Evolutionary conservation across 2,888 invertebrate genomes (phyloP), one percentile per base, ranked within the genome.

Genomic region (Macrostomum cliftonense): DNA sequence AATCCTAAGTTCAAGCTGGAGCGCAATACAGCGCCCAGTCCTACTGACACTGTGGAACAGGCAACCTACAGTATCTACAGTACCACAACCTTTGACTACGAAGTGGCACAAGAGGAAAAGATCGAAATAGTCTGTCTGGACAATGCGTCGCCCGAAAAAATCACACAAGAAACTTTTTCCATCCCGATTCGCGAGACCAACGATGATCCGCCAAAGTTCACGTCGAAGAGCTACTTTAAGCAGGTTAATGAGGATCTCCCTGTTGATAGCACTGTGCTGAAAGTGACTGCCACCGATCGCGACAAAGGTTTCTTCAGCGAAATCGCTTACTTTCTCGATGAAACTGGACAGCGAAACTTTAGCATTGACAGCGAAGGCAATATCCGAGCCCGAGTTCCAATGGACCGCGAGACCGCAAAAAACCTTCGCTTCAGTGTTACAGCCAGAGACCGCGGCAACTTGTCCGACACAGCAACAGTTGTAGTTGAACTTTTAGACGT

Each of bases 291-390:
- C 2, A 39, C 50, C 12, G 50, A 50, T 39, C 11, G 20, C 12
- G 50, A 50, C 37, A 50, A 47, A 40, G 50, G 50, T 17, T 37
- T 19, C 38, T 50, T 16, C 21, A 48, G 50, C 13, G 20, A 47
- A 39, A 50, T 50, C n/a, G 21, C 17, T 1, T 50, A 50, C 48
- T 36, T 21, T 2, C 42, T 50, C 7, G 50, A 50, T 47, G 36
- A 16, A 13, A 36, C 7, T 7, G 49, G 50, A 13, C 37, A 40
- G 13, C 17, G 40, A 7, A 19, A 49, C 12, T 37, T 50, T 19
- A 37, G 9, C 9, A 20, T 50, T 38, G 38, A 50, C 14, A 39
- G 28, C 21, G 39, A 39, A 13, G 50, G 49, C 11, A 14, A 20
- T 13, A 13, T 50, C 17, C 9, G 17, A 12, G 28, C 21, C 39